These are phyloP conservation scores for Pammene fasciana DNA, from an alignment of 2,888 invertebrate species.

Conservation along the genomic window DNA sequence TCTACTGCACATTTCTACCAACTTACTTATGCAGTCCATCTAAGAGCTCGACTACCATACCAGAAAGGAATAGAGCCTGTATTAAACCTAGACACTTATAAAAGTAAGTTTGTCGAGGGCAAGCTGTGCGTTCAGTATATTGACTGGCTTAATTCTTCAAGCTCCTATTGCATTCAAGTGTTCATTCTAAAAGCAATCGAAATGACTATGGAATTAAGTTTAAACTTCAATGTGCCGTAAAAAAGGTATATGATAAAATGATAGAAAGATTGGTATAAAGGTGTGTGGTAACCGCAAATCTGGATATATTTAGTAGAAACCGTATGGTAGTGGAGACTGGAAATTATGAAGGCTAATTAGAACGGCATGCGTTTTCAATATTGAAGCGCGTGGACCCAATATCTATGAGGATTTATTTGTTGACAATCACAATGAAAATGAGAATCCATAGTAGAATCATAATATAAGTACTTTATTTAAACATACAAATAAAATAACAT, in stretches of 20 bases:
- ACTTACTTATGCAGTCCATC: neutral
- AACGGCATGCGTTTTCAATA: constrained; percentile 22
- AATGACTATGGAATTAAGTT: neutral
- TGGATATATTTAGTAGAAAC: constrained; percentile 35
- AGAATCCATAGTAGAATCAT: too few species aligned
- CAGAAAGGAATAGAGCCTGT: constrained; percentile 2
- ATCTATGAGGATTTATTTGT: neutral
- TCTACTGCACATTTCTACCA: constrained; percentile 45
- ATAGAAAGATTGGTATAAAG: constrained; percentile 8
- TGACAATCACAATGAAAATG: too few species aligned
- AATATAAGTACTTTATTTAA: too few species aligned
- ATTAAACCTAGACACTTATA: neutral
- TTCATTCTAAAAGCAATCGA: neutral
- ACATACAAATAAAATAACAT: too few species aligned
- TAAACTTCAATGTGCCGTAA: neutral
- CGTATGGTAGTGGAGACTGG: constrained; percentile 34
- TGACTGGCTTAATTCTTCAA: neutral
- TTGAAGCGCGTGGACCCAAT: too few species aligned
- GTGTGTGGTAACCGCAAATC: constrained; percentile 28
- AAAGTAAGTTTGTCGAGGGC: constrained; percentile 18
- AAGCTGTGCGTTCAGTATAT: constrained; percentile 20
- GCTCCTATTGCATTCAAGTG: neutral
- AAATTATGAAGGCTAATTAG: constrained; percentile 39
- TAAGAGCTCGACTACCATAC: neutral
- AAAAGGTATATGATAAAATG: neutral